These are phyloP conservation scores for Monopterus albus DNA, from an alignment of 2,113 vertebrate genomes.

Conservation along the genomic window DNA sequence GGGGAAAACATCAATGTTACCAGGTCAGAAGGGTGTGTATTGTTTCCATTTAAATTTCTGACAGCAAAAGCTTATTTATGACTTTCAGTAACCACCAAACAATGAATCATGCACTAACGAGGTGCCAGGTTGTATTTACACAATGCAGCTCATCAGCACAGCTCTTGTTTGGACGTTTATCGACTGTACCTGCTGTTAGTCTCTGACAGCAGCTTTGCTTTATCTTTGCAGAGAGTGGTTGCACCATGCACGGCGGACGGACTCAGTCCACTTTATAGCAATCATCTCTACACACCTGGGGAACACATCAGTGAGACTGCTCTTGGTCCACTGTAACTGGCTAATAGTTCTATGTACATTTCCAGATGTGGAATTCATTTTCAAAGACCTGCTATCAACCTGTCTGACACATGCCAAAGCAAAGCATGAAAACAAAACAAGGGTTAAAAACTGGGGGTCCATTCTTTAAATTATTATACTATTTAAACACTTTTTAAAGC, in stretches of 20 bases:
- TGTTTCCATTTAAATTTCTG: slow-evolving; percentile 13
- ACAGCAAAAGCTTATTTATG: slow-evolving; percentile 17
- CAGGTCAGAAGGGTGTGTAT: not conserved
- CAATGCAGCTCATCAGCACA: slow-evolving; percentile 24
- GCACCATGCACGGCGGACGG: not conserved
- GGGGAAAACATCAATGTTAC: slow-evolving; percentile 17
- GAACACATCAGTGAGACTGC: slow-evolving; percentile 57
- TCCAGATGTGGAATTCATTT: slow-evolving; percentile 75
- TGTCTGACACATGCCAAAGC: slow-evolving; percentile 45
- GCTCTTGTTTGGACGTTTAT: not conserved
- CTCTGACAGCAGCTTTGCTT: slow-evolving; percentile 49
- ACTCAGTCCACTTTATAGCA: slow-evolving; percentile 18
- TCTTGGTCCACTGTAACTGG: slow-evolving; percentile 26
- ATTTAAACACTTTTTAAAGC: too few relatives aligned
- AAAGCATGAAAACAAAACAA: slow-evolving; percentile 53
- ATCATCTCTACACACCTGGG: slow-evolving; percentile 60
- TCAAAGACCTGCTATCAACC: slow-evolving; percentile 56
- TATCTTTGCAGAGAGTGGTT: slow-evolving; percentile 17
- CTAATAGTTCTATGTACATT: slow-evolving; percentile 64
- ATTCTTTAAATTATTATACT: too few relatives aligned
- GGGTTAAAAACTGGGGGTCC: too few relatives aligned
- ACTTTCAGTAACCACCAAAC: slow-evolving; percentile 5
- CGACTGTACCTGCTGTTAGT: slow-evolving; percentile 30
- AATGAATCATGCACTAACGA: slow-evolving; percentile 36
- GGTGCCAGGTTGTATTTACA: slow-evolving; percentile 27